Evolutionary conservation across 2,888 invertebrate genomes (phyloP).

Genomic region (Leptogaster cylindrica): DNA sequence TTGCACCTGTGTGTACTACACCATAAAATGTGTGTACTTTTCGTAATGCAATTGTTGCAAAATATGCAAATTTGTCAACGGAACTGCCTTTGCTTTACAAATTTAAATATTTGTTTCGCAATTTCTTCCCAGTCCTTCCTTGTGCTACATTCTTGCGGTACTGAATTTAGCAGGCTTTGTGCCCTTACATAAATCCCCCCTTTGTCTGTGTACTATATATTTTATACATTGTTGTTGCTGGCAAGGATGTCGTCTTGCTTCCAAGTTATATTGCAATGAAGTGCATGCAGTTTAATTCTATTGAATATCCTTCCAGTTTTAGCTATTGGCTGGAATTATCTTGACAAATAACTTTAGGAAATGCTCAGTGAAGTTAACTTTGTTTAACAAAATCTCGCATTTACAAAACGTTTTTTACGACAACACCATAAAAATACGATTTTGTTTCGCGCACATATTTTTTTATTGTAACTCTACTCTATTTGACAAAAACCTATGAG

Average conservation of each 20-base stretch:
- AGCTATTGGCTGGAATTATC: too few species aligned
- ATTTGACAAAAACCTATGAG: too few species aligned
- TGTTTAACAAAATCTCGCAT: too few species aligned
- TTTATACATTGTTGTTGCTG: slow-evolving; percentile 7
- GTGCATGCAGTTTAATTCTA: slow-evolving; percentile 30
- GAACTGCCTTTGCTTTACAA: slow-evolving; percentile 36
- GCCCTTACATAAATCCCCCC: slow-evolving; percentile 21
- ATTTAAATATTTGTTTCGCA: slow-evolving; percentile 38
- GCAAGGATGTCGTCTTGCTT: slow-evolving; percentile 18
- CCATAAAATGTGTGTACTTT: slow-evolving; percentile 11
- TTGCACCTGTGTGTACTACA: slow-evolving; percentile 28
- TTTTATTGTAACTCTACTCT: too few species aligned
- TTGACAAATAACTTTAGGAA: too few species aligned
- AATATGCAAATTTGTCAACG: slow-evolving; percentile 42
- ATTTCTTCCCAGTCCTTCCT: slow-evolving; percentile 7
- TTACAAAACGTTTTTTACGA: too few species aligned
- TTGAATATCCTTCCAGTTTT: too few species aligned
- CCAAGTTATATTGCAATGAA: neutral
- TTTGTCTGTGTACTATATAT: too few species aligned
- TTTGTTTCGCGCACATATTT: too few species aligned
- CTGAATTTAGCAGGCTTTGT: slow-evolving; percentile 18
- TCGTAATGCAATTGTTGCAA: slow-evolving; percentile 35
- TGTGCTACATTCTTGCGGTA: neutral
- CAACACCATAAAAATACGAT: too few species aligned
- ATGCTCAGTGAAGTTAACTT: too few species aligned